A percentile compares a stretch with the other conserved stretches of the same genome.
These are phyloP conservation scores for Phaethon lepturus DNA, from an alignment of 2,113 vertebrate species.

Conservation along the genomic window DNA sequence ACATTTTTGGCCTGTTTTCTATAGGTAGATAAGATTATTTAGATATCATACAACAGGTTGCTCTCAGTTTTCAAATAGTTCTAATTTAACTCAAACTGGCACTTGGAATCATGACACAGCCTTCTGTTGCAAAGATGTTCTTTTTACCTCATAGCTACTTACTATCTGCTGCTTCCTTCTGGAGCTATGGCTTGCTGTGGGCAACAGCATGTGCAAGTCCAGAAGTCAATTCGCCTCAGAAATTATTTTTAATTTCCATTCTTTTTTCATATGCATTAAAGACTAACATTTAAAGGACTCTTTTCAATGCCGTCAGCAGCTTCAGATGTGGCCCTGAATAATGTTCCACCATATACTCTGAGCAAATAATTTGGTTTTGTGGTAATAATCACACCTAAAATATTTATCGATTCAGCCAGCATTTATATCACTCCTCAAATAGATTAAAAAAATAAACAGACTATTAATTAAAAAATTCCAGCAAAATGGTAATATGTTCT, in stretches of 20 bases:
- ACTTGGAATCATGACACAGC: accelerated
- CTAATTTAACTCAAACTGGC: neutral
- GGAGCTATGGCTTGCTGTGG: neutral
- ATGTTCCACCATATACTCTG: neutral
- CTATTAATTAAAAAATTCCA: neutral
- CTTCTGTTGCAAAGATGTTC: neutral
- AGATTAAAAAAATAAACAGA: neutral
- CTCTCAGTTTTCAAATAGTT: neutral
- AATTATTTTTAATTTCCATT: neutral
- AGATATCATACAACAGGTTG: neutral
- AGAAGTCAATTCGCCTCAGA: neutral
- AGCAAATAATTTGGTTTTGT: neutral
- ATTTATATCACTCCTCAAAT: neutral
- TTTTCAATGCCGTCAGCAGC: neutral
- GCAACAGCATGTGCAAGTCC: neutral
- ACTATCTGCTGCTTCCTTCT: neutral
- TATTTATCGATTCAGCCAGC: neutral
- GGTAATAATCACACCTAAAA: neutral
- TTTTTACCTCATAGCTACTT: neutral
- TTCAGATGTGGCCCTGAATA: neutral
- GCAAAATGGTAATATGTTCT: neutral
- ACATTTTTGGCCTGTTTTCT: neutral
- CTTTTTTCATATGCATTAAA: neutral
- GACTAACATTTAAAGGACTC: neutral
- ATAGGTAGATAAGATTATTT: neutral